Evolutionary conservation across 2,113 vertebrate species (phyloP).

Genomic region (Gasterosteus nipponicus): DNA sequence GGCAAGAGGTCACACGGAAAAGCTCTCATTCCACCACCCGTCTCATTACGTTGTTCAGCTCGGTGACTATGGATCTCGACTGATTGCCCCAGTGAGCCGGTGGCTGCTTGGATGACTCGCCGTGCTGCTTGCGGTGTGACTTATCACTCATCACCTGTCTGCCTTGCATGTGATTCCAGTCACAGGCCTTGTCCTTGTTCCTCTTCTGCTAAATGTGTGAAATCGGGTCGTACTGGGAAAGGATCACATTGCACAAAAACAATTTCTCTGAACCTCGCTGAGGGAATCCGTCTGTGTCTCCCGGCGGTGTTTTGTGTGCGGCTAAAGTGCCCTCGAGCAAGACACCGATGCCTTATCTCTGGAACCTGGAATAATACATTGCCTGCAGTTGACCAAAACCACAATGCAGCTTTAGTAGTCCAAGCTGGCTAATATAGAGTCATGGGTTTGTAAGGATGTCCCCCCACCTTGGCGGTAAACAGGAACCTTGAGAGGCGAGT

Average conservation of each 20-base stretch:
- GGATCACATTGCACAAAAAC: constrained; percentile 52
- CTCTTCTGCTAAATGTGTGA: constrained; percentile 72
- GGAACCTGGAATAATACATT: not conserved
- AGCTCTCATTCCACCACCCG: not conserved
- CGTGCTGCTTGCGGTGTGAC: constrained; percentile 71
- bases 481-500: constrained; percentile 6
- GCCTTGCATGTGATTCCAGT: constrained; percentile 78
- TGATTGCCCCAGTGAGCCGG: constrained; percentile 48
- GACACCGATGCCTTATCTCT: constrained; percentile 5
- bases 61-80: constrained; percentile 45
- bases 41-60: not conserved
- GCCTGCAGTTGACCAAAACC: constrained; percentile 4
- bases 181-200: constrained; percentile 77
- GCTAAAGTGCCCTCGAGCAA: constrained; percentile 9
- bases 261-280: constrained; percentile 24
- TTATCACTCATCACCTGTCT: constrained; percentile 79
- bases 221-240: constrained; percentile 54
- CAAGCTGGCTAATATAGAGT: constrained; percentile 10
- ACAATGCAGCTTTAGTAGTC: constrained; percentile 4
- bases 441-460: constrained; percentile 17
- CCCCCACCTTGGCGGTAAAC: constrained; percentile 12
- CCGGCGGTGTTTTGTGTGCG: constrained; percentile 15
- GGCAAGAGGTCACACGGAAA: constrained; percentile 22
- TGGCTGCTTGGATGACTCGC: constrained; percentile 72
- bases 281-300: constrained; percentile 8